Evolutionary conservation across 2,797 vertebrate genomes (phyloP), one percentile per base, ranked within the genome.

Genomic region (Podargus strigoides): DNA sequence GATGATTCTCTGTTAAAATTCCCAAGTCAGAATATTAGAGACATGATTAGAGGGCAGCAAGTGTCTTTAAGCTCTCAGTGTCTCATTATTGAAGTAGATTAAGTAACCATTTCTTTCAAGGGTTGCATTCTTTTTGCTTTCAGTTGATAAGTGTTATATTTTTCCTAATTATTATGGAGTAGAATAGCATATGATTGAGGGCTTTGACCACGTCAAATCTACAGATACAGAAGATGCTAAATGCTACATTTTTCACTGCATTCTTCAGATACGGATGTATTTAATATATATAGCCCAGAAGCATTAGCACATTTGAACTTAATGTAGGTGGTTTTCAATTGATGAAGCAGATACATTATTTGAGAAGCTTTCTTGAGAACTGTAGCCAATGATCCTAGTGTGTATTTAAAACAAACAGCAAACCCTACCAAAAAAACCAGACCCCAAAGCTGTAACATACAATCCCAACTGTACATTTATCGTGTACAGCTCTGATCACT

Each of bases 381-480:
- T 73, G 18, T 34, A 79, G 41, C 17, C 49, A 49, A 27, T 46
- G 7, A 53, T 80, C 9, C 12, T 64, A 20, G 12, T 55, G 9
- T 53, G 4, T 60, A 42, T 67, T 56, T 3, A n/a, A n/a, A n/a
- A n/a, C n/a, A n/a, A n/a, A n/a, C n/a, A n/a, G n/a, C n/a, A n/a
- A n/a, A n/a, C n/a, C n/a, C n/a, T n/a, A n/a, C n/a, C n/a, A 32
- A 52, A 52, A 19, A 41, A 59, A 39, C 6, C 5, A 26, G 46
- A 19, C 2, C 3, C 2, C 3, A 52, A 49, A 76, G 17, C 14
- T 72, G 0, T 68, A 75, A 27, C 4, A 2, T 47, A 6, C 2
- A 82, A 0, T 79, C 4, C 14, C 69, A 66, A 16, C 12, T 67
- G 5, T 36, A 6, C 0, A 0, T 67, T 73, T 85, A 1, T 69